phyloP scores from a whole-genome alignment of 1,140 invertebrate genomes.

The Euura saliciscinereae region DNA sequence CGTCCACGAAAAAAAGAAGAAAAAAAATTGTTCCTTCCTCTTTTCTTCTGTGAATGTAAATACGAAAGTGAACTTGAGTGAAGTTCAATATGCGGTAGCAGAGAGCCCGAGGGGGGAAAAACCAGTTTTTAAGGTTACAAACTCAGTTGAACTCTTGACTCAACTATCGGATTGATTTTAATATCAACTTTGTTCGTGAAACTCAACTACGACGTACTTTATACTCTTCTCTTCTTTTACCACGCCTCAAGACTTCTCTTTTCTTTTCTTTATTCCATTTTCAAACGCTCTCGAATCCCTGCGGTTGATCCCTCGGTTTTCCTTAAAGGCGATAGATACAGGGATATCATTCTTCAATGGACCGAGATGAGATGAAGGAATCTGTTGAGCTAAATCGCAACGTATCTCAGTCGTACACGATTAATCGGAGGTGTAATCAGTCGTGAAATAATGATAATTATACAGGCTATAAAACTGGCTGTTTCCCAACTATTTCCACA shows the following conservation, averaged over 20 bases:
- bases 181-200: conserved; percentile 52
- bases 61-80: conserved; percentile 48
- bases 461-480: conserved; percentile 29
- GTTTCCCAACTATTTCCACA: conserved; percentile 34
- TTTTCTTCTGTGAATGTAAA: conserved; percentile 40
- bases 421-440: conserved; percentile 8
- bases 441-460: conserved; percentile 36
- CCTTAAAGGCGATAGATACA: background rate
- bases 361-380: conserved; percentile 27
- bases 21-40: background rate
- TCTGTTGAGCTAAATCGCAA: conserved; percentile 27
- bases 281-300: background rate
- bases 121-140: conserved; percentile 48
- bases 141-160: conserved; percentile 43
- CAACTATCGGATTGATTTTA: conserved; percentile 54
- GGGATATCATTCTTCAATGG: background rate
- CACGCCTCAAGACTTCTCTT: background rate
- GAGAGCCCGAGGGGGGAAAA: conserved; percentile 15
- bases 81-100: conserved; percentile 46
- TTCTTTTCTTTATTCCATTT: conserved; percentile 11
- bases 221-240: conserved; percentile 13
- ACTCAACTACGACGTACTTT: conserved; percentile 30
- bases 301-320: background rate
- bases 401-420: too few species aligned
- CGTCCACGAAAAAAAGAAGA: background rate